These are phyloP conservation scores for Orthonevra nobilis DNA, from an alignment of 2,888 invertebrate species.

Conservation along the genomic window DNA sequence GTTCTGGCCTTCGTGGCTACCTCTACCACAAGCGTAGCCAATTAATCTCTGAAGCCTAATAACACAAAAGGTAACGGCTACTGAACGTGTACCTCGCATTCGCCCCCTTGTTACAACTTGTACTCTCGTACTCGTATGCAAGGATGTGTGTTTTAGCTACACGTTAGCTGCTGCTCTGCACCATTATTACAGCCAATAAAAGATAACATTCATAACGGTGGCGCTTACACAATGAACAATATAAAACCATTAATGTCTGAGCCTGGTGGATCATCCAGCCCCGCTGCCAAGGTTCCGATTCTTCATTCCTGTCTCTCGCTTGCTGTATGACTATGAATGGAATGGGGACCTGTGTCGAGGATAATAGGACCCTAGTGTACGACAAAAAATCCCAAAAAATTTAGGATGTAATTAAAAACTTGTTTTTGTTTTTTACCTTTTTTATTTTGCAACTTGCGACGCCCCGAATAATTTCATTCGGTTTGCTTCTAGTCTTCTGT, in stretches of 20 bases:
- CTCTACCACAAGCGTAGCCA: conserved; percentile 22
- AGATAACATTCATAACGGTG: conserved; percentile 67
- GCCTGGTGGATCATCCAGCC: conserved; percentile 33
- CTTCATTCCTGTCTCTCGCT: neutral
- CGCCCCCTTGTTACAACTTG: neutral
- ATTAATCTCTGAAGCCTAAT: conserved; percentile 60
- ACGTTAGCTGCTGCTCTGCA: conserved; percentile 42
- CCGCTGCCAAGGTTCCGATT: neutral
- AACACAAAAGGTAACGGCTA: conserved; percentile 49
- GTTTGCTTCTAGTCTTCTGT: conserved; percentile 7
- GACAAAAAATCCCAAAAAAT: conserved; percentile 20
- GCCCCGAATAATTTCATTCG: conserved; percentile 2
- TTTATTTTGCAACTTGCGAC: neutral
- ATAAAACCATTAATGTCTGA: conserved; percentile 61
- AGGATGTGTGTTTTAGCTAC: conserved; percentile 27
- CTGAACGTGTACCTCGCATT: conserved; percentile 36
- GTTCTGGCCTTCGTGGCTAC: neutral
- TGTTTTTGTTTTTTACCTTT: conserved; percentile 3
- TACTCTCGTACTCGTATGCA: too few relatives aligned
- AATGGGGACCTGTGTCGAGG: conserved; percentile 29
- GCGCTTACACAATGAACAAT: conserved; percentile 55
- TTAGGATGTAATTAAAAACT: conserved; percentile 52
- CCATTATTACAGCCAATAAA: conserved; percentile 65
- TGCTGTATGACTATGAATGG: conserved; percentile 24
- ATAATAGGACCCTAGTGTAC: conserved; percentile 33